Evolutionary conservation across 1,140 invertebrate species (phyloP), one percentile per base, ranked within the genome.

Genomic region (Thaumatotibia leucotreta): DNA sequence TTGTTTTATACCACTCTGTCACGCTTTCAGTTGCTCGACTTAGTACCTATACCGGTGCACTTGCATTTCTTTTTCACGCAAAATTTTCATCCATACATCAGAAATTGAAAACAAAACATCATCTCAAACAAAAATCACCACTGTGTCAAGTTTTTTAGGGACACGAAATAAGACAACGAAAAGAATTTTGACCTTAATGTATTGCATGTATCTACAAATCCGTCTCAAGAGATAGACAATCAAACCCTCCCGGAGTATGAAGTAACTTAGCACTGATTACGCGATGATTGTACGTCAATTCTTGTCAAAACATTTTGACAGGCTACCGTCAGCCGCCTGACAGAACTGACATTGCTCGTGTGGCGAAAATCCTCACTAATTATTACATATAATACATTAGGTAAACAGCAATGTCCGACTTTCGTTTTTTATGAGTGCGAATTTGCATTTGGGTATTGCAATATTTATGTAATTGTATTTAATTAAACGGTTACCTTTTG

Each of bases 271-370:
- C 63, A 80, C 67, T 73, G 67, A 69, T 66, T 68, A 64, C 45
- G 69, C 65, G 66, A 65, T 73, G 50, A 50, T 64, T 70, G 64
- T 49, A 65, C 63, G 68, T 70, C 73, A 68, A 66, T 72, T 79
- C 76, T 74, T 79, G 78, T 83, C 83, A 81, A 84, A 86, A 86
- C 77, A 69, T 84, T 87, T 80, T 86, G 83, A 86, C 82, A 82
- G 79, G 67, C 73, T 75, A 76, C 72, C 74, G 74, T 73, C 63
- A 70, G 74, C 29, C 69, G 69, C 23, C 23, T 31, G 52, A 58
- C 52, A 58, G 24, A 75, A 73, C 73, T 77, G 76, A 78, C 83
- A 83, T 74, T 69, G 67, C 67, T 69, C 77, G 77, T 80, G 72
- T 79, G 76, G 69, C 78, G 65, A 83, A 77, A 80, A 80, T 76